Base-by-base conservation (phyloP, 2,888 invertebrate species). In the Terebella lapidaria region DNA sequence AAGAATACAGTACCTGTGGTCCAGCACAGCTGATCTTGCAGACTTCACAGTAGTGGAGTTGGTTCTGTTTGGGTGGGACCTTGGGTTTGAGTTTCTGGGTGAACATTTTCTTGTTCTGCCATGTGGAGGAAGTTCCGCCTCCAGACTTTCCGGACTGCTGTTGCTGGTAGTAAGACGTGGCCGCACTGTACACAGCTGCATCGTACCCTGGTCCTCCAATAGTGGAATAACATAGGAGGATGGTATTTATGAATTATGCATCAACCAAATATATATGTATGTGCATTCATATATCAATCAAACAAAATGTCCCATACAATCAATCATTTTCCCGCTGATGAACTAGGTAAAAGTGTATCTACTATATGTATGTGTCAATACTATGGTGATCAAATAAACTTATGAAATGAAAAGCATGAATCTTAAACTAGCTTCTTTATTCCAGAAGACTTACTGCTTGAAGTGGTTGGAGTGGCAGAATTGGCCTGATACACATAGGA, bases 11-110 rank as follows among this genome's bases (percentile, higher is more conserved):
- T 68, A 88, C 88, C 85, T 92, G 92, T 2, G 92, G 92, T 0
- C 94, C 94, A 66, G 93, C 94, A 82, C 94, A 96, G 76, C 94
- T 95, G 75, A 97, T 96, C 83, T 97, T 96, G 83, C 99, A 99
- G 18, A 96, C 94, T 81, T 99, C 96, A 81, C 97, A 99, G 83
- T 96, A 99, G 82, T 95, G 95, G 67, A 96, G 84, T 70, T 78
- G 77, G 3, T 74, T 73, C 28, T 71, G 72, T 62, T 77, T 77
- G 0, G 77, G 76, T 10, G 92, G 90, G 28, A 70, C 66, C 60
- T 76, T 74, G 20, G 74, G 70, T 62, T 74, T 75, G 1, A 51
- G 45, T 54, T 74, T 74, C 65, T 73, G 74, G 15, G 66, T 65
- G 88, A 89, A 90, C 64, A 87, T 86, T 29, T 59, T 59, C 46